phyloP scores from a whole-genome alignment of 2,888 invertebrate species.

The Tricholauxania praeusta region DNA sequence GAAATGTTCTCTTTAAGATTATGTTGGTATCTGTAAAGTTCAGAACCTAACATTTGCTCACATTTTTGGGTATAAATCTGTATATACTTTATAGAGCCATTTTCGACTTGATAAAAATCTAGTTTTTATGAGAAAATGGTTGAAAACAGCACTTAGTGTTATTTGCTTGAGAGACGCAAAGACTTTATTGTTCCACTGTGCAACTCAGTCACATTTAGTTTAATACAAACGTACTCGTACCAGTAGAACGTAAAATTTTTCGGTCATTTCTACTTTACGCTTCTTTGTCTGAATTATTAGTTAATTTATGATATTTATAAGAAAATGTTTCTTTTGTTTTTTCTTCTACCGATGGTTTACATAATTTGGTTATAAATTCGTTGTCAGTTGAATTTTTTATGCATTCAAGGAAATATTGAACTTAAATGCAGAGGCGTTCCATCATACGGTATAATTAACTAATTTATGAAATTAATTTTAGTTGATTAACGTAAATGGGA shows the following conservation, averaged over 20 bases:
- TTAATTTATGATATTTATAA: constrained; percentile 24
- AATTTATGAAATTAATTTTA: constrained; percentile 41
- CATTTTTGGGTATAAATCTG: no score
- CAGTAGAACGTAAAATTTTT: background rate
- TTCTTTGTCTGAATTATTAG: constrained; percentile 7
- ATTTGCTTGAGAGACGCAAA: no score
- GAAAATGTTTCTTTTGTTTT: background rate
- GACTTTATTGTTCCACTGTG: no score
- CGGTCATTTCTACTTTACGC: background rate
- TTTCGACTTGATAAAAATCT: no score
- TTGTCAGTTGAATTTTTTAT: constrained; percentile 19
- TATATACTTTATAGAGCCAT: no score
- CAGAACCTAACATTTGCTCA: no score
- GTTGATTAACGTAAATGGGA: constrained; percentile 43
- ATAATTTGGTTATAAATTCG: constrained; percentile 20
- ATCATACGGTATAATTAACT: constrained; percentile 30
- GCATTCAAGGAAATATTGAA: background rate
- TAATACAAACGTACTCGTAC: no score
- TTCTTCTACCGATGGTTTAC: constrained; percentile 10
- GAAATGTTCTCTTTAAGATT: no score
- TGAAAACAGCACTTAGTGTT: no score
- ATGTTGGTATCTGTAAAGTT: no score
- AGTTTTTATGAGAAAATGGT: no score
- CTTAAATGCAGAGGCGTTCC: constrained; percentile 21
- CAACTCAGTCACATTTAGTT: no score